Evolutionary conservation across 2,888 invertebrate genomes (phyloP), one percentile per base, ranked within the genome.

Genomic region (Andricus curvator): DNA sequence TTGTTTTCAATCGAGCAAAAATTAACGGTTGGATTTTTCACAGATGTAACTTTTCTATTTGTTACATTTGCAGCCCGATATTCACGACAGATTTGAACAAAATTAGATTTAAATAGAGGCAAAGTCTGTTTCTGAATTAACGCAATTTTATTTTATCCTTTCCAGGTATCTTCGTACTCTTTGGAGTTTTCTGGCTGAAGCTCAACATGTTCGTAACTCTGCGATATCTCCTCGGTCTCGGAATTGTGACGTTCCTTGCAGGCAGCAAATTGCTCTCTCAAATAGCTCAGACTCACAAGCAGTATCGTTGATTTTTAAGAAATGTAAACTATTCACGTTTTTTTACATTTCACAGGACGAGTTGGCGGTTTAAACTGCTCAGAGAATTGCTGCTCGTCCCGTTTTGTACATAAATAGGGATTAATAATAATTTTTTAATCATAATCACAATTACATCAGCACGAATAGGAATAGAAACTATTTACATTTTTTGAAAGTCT

Each of bases 201-300:
- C 94, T 99, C 88, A 96, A 98, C 90, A 99, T 99, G 99, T 99
- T 99, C 94, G 96, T 96, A 86, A 99, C 99, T 25, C 94, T 98
- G 88, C 96, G 98, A 87, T 98, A 97, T 94, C 94, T 99, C 88
- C 94, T 97, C 85, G 96, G 97, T 82, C 94, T 99, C 80, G 98
- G 96, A 80, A 94, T 96, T 62, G 94, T 98, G 85, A 99, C 99
- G 80, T 99, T 99, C 95, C 95, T 99, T 62, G 96, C 97, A 82
- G 99, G 99, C 2, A 98, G 99, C 93, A 96, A 97, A 86, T 94
- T 99, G 91, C 95, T 99, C 88, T 96, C 97, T 81, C 95, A 95
- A 82, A 95, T 99, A 87, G 98, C 96, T 37, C 87, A 88, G 13
- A 94, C 89, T 77, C 91, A 92, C 80, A 93, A 74, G 56, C 74